phyloP scores from a whole-genome alignment of 2,888 invertebrate species.

The Chrysolina haemoptera region DNA sequence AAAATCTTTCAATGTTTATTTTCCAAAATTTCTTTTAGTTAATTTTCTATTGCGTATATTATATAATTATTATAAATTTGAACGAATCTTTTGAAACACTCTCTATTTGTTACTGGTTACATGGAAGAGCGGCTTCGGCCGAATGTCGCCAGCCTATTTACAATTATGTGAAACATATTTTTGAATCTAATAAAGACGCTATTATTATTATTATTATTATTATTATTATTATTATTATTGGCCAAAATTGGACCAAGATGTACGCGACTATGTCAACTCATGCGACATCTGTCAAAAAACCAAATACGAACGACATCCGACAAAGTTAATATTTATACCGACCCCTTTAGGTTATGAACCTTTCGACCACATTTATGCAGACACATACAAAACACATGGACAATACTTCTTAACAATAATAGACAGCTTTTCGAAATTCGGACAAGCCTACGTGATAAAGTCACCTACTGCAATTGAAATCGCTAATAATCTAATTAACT shows the following conservation, averaged over 20 bases:
- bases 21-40: too few relatives aligned
- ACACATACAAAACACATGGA: slow-evolving; percentile 10
- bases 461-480: slow-evolving; percentile 6
- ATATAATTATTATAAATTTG: too few relatives aligned
- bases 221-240: too few relatives aligned
- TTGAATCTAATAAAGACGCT: too few relatives aligned
- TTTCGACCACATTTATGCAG: slow-evolving; percentile 28
- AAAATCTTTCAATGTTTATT: too few relatives aligned
- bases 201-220: too few relatives aligned
- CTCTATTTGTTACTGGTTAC: too few relatives aligned
- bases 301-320: slow-evolving; percentile 51
- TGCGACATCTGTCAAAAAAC: slow-evolving; percentile 45
- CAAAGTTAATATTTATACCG: slow-evolving; percentile 33
- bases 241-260: slow-evolving; percentile 42
- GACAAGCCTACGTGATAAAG: slow-evolving; percentile 21
- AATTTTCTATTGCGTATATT: too few relatives aligned
- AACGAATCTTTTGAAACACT: too few relatives aligned
- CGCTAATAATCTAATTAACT: slow-evolving; percentile 19
- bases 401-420: slow-evolving; percentile 20
- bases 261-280: slow-evolving; percentile 46
- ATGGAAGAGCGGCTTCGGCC: too few relatives aligned
- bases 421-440: not conserved
- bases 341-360: slow-evolving; percentile 21
- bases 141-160: too few relatives aligned
- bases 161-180: too few relatives aligned